A percentile compares a stretch with the other conserved stretches of the same genome.
phyloP scores from a whole-genome alignment of 2,888 invertebrate genomes.

The Atethmia centrago region DNA sequence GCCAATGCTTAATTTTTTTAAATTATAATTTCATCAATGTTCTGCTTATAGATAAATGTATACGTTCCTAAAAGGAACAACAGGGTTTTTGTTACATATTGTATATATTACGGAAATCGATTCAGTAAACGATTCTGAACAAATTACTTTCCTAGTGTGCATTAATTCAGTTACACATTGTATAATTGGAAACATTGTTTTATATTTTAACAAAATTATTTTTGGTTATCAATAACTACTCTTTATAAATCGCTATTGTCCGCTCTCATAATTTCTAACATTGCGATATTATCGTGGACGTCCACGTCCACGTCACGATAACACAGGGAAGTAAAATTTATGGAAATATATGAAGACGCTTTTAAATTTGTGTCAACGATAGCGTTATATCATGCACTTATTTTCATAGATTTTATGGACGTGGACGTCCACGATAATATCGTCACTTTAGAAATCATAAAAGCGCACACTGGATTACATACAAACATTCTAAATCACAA shows the following conservation, averaged over 20 bases:
- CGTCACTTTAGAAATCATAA: background rate
- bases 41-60: no score
- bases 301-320: background rate
- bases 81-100: no score
- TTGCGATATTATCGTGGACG: background rate
- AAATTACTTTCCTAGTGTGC: no score
- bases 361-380: background rate
- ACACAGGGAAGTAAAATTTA: background rate
- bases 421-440: background rate
- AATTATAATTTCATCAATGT: no score
- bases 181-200: background rate
- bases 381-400: background rate
- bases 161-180: no score
- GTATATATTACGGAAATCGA: background rate
- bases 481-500: constrained; percentile 16
- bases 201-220: background rate
- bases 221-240: constrained; percentile 19
- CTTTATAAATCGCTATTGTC: constrained; percentile 11
- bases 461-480: background rate
- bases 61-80: no score
- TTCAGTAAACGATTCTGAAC: background rate
- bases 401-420: background rate
- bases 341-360: background rate
- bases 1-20: no score
- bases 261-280: background rate